Evolutionary conservation across 2,888 invertebrate genomes (phyloP).

Genomic region (Epiblema foenella): DNA sequence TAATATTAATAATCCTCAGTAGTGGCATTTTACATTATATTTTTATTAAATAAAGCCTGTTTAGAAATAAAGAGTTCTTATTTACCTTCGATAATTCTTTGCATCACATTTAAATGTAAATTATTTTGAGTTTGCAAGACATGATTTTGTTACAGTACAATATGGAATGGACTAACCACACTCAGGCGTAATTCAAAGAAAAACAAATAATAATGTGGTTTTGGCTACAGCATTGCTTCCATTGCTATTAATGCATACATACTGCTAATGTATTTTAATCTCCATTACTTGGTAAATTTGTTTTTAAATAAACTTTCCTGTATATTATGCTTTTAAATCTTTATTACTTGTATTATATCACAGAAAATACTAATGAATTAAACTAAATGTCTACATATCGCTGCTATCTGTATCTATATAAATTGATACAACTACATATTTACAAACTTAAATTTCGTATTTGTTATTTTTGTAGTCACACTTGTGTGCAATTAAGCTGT

Average conservation of each 20-base stretch:
- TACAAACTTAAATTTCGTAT: neutral
- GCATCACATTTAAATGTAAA: neutral
- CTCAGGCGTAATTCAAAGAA: neutral
- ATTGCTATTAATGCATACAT: neutral
- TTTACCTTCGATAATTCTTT: neutral
- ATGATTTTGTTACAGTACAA: neutral
- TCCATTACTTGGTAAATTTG: neutral
- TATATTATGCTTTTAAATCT: slow-evolving; percentile 12
- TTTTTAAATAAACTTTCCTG: no score
- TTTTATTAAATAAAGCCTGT: slow-evolving; percentile 28
- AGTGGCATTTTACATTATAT: neutral
- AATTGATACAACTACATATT: slow-evolving; percentile 12
- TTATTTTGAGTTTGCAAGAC: neutral
- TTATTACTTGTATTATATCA: slow-evolving; percentile 44
- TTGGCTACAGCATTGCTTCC: neutral
- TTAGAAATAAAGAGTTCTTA: neutral
- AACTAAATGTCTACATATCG: slow-evolving; percentile 29
- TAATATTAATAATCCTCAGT: neutral
- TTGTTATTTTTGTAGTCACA: neutral
- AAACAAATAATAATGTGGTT: neutral
- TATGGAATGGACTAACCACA: neutral
- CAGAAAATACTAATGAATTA: slow-evolving; percentile 33
- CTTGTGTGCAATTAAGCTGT: neutral
- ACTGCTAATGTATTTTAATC: neutral
- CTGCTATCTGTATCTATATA: neutral